Evolutionary conservation across 2,797 vertebrate genomes (phyloP), one percentile per base, ranked within the genome.

Genomic region (Taenioides sp.): DNA sequence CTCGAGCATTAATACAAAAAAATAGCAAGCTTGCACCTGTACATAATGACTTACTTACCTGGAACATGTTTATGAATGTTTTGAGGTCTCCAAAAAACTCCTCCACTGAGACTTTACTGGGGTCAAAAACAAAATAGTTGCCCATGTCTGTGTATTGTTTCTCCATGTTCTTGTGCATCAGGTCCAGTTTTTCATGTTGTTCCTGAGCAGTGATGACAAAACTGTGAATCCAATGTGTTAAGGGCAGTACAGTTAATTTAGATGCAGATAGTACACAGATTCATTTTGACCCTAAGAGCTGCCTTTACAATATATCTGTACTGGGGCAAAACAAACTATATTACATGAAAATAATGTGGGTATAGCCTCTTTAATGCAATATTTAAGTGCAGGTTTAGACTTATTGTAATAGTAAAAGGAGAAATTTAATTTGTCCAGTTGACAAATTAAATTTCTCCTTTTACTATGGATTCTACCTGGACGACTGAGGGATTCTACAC

Each of bases 121-220:
- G 90, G 83, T 95, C 88, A 80, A 96, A 96, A 49, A 97, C 91
- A 79, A 94, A 96, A 77, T 90, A 95, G 0, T 88, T 82, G 12
- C 94, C 94, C 64, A 96, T 65, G 50, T 95, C 94, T 7, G 12
- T 76, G 18, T 90, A 97, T 17, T 96, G 92, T 23, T 89, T 94
- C 80, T 96, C 95, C 95, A 96, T 96, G 83, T 96, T 94, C n/a
- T 92, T 94, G 40, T 94, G 93, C 95, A 96, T 92, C 89, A 95
- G 76, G 49, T 92, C 86, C 69, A 97, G 86, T 83, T 95, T 96
- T 76, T 94, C 94, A 61, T 93, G 92, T 67, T 95, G 93, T 34
- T 96, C 95, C 28, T 88, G 84, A 0, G 96, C 94, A 0, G 28
- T 84, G 67, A 76, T 87, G n/a, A 96, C 90, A 87, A 97, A 97